Evolutionary conservation across 1,140 invertebrate genomes (phyloP), one percentile per base, ranked within the genome.

Genomic region (Panulirus ornatus): DNA sequence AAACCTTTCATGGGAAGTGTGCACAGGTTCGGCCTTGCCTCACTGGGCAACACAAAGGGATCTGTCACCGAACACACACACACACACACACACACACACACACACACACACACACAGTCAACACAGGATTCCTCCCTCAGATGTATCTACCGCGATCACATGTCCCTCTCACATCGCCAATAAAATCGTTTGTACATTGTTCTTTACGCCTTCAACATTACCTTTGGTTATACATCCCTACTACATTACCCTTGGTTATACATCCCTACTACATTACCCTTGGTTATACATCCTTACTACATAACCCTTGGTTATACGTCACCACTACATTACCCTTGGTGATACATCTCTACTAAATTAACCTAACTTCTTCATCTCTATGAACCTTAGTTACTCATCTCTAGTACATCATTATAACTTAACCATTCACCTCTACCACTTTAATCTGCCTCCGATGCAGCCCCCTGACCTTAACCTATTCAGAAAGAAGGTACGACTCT

Each of bases 51-150:
- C n/a, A n/a, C n/a, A n/a, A n/a, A 11, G 36, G 66, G 66, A 27
- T 16, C 66, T 9, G 22, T 9, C 66, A 8, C 27, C 14, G 22
- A 8, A 38, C 70, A 38, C 70, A 38, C 70, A 73, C 70, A 73
- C 70, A 73, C 34, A 73, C 70, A 73, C 70, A 70, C 66, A 70
- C 66, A 70, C 66, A 70, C 66, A 70, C 63, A 38, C 70, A 71
- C 70, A 71, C 70, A 71, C 70, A 71, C 70, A 34, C 70, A 71
- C 70, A 71, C 30, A 34, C 70, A 71, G 30, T 36, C 70, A 19
- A 6, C 0, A 58, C 11, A 58, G 2, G 70, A n/a, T 0, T 6
- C 14, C 34, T 0, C 30, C 42, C 34, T 36, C 42, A 73, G 14
- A 36, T n/a, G 27, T 71, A 8, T 8, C 6, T 73, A 34, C 70